Evolutionary conservation across 2,113 vertebrate species (phyloP).

Genomic region (Paralichthys olivaceus): DNA sequence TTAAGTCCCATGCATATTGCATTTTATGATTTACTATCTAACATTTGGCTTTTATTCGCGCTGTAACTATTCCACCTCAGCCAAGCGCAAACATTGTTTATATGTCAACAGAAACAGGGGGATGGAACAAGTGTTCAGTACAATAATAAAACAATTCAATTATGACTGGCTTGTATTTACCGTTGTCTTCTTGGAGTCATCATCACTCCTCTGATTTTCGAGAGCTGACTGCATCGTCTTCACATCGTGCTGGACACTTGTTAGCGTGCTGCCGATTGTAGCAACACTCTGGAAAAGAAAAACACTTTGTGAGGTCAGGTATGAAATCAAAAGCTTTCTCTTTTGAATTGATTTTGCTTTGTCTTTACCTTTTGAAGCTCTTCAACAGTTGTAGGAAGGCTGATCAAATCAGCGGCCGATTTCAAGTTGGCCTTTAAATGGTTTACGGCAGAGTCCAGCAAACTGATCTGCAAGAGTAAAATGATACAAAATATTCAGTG

Average conservation of each 20-base stretch:
- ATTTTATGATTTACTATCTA: neutral
- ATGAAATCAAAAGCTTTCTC: neutral
- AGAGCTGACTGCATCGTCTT: constrained; percentile 88
- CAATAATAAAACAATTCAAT: neutral
- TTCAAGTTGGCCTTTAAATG: constrained; percentile 93
- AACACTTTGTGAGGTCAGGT: neutral
- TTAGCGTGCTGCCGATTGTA: constrained; percentile 94
- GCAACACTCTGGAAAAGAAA: constrained; percentile 89
- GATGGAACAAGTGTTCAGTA: neutral
- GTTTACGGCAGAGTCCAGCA: constrained; percentile 90
- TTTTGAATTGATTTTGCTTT: neutral
- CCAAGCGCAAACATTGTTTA: too few species aligned
- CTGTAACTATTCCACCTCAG: neutral
- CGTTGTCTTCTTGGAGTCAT: constrained; percentile 83
- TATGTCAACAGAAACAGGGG: too few species aligned
- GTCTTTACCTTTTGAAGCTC: constrained; percentile 92
- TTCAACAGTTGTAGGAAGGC: constrained; percentile 91
- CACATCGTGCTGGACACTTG: constrained; percentile 93
- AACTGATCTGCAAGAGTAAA: constrained; percentile 80
- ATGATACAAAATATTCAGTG: constrained; percentile 22
- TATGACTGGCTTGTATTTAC: constrained; percentile 78
- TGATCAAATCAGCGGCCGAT: constrained; percentile 93
- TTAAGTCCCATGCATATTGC: too few species aligned
- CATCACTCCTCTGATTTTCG: constrained; percentile 87
- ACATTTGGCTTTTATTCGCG: neutral